Base-by-base conservation (phyloP, 1,140 invertebrate genomes). In the Lepeophtheirus salmonis region DNA sequence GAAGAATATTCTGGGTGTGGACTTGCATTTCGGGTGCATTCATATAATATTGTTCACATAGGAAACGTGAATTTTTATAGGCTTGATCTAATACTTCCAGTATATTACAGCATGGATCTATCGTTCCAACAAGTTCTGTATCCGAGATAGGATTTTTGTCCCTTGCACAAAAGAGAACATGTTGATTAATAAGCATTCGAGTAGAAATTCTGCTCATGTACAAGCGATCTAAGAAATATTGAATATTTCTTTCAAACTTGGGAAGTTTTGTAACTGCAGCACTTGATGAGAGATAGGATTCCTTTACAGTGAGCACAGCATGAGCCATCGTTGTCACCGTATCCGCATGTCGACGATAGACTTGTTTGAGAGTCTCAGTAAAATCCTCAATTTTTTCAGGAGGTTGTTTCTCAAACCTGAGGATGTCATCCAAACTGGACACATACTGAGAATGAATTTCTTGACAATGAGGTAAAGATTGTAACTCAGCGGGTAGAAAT, bases 281-380 rank as follows among this genome's bases (percentile, higher is more conserved):
- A 48, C 55, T 25, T 1, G 23, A 89, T 3, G 94, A 80, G 50
- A 83, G 81, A 69, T 89, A 80, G 0, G 81, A 84, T 67, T 96
- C 90, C 71, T 95, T 95, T 65, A 97, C 74, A 70, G 97, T 92
- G 52, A 97, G 74, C 2, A 97, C 83, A 4, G 92, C 94, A 67
- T 95, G 88, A 0, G 92, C 91, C 91, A 97, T 97, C 0, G 91
- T 97, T 69, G 92, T 88, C 0, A 97, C 92, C 0, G 97, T 91
- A 71, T 94, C 86, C 16, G 82, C 79, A 73, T 98, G 94, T 4
- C 94, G 77, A 73, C 96, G 95, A 52, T 89, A 77, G 64, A 97
- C 94, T 70, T 84, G 86, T 21, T 86, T 78, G 63, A 97, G 73
- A 25, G 81, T 78, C 63, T 83, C 79, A 68, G 86, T 88, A 74